Conservation (phyloP, 2,113 vertebrate genomes). For the human region GRCh38 chr7:19527001-19527500, state of each 20-base stretch:
- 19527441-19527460: background rate
- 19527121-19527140: slow-evolving; percentile 34
- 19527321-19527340: background rate
- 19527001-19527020: slow-evolving; percentile 67
- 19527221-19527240: background rate
- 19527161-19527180: background rate
- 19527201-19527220: background rate
- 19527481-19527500: background rate
- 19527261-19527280: background rate
- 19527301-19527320: background rate
- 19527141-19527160: slow-evolving; percentile 5
- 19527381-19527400: background rate
- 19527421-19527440: background rate
- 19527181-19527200: slow-evolving; percentile 48
- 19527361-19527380: background rate
- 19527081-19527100: slow-evolving; percentile 35
- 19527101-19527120: slow-evolving; percentile 45
- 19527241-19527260: background rate
- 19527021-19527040: slow-evolving; percentile 61
- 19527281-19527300: background rate
- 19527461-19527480: background rate
- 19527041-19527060: slow-evolving; percentile 66
- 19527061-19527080: slow-evolving; percentile 62
- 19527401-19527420: background rate
- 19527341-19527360: background rate